Conservation (phyloP, 2,888 invertebrate species). For the Drosophila conformis region DNA sequence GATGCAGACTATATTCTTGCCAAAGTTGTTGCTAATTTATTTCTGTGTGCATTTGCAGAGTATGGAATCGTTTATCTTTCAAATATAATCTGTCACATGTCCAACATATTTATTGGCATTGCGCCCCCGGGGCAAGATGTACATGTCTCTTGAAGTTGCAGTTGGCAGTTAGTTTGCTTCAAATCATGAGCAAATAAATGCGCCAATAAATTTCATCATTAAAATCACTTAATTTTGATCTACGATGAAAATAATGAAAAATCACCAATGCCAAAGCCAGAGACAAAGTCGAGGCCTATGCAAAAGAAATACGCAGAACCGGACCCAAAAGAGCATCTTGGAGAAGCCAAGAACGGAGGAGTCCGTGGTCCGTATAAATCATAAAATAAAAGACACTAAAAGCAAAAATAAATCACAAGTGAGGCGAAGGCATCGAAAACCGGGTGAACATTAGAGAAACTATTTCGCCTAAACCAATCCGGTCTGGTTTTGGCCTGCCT, state of each 20-base stretch:
- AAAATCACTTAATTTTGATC: slow-evolving; percentile 75
- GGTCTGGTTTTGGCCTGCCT: slow-evolving; percentile 26
- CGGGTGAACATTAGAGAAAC: slow-evolving; percentile 69
- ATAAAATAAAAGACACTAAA: slow-evolving; percentile 78
- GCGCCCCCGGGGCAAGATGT: slow-evolving; percentile 28
- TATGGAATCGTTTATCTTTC: slow-evolving; percentile 35
- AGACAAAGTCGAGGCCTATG: slow-evolving; percentile 27
- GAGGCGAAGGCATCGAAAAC: slow-evolving; percentile 30
- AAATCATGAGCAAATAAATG: slow-evolving; percentile 66
- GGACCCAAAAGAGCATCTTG: slow-evolving; percentile 1
- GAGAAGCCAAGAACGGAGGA: slow-evolving; percentile 18
- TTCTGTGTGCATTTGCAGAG: neutral
- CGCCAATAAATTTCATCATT: slow-evolving; percentile 73
- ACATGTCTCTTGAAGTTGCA: slow-evolving; percentile 6
- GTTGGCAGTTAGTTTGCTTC: slow-evolving; percentile 39
- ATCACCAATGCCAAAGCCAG: slow-evolving; percentile 56
- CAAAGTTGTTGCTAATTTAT: neutral
- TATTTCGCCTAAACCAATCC: slow-evolving; percentile 40
- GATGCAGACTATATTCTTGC: neutral
- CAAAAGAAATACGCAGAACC: slow-evolving; percentile 11
- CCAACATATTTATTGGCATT: slow-evolving; percentile 58
- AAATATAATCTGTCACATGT: slow-evolving; percentile 58
- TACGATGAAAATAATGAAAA: slow-evolving; percentile 69
- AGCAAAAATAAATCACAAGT: slow-evolving; percentile 74
- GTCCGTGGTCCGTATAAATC: slow-evolving; percentile 61